These are phyloP conservation scores for Cyrtorhinus lividipennis DNA, from an alignment of 1,140 invertebrate genomes.

Conservation along the genomic window DNA sequence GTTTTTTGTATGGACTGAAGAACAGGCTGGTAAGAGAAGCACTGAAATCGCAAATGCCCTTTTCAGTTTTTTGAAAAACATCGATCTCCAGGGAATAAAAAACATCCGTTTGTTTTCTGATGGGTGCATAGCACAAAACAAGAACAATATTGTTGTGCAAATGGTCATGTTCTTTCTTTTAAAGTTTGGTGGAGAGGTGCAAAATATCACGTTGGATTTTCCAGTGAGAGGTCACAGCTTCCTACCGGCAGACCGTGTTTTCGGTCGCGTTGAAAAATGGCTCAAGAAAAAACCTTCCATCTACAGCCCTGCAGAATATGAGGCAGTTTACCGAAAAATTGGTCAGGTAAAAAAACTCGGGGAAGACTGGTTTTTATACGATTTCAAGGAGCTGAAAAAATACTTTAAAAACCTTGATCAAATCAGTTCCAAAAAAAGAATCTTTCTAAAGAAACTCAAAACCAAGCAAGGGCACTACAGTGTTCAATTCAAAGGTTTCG, in stretches of 20 bases:
- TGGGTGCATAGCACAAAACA: constrained; percentile 11
- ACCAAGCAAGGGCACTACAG: too few species aligned
- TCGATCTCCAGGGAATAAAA: constrained; percentile 1
- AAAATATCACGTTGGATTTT: too few species aligned
- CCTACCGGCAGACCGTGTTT: constrained; percentile 26
- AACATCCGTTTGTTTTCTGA: not conserved
- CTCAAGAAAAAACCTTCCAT: constrained; percentile 23
- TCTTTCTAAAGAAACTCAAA: too few species aligned
- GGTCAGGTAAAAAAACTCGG: constrained; percentile 13
- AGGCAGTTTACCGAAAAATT: constrained; percentile 2
- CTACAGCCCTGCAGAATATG: not conserved
- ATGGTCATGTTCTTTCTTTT: too few species aligned
- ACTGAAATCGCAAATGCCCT: constrained; percentile 28
- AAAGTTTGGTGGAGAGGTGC: too few species aligned
- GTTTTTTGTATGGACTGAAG: constrained; percentile 27
- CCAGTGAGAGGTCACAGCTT: constrained; percentile 27
- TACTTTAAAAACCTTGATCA: too few species aligned
- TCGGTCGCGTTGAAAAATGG: constrained; percentile 26
- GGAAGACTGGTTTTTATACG: constrained; percentile 16
- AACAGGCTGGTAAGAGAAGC: constrained; percentile 24
- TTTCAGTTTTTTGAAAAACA: constrained; percentile 17
- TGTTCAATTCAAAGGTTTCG: too few species aligned
- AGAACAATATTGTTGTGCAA: constrained; percentile 11
- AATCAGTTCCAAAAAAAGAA: too few species aligned
- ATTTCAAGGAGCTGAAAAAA: constrained; percentile 9